phyloP scores from a whole-genome alignment of 2,113 vertebrate species.

The Bambusicola thoracicus region DNA sequence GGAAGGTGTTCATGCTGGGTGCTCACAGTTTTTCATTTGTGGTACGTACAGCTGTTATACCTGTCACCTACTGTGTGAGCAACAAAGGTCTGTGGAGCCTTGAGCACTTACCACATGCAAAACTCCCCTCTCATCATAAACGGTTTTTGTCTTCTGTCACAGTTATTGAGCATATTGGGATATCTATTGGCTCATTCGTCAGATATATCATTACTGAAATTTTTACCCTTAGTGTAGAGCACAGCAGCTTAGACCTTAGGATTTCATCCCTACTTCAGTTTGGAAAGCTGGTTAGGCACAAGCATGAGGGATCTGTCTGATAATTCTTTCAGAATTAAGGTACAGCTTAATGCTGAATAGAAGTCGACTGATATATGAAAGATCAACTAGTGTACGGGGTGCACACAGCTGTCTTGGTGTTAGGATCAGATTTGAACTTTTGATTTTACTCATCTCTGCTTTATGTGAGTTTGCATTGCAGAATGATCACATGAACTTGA shows the following conservation, averaged over 20 bases:
- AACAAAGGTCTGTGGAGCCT: rapidly evolving
- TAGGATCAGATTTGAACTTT: background rate
- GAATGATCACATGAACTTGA: background rate
- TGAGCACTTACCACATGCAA: rapidly evolving
- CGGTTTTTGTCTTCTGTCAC: background rate
- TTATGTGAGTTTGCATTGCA: rapidly evolving
- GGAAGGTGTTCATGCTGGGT: background rate
- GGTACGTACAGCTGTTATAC: rapidly evolving
- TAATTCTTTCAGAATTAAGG: background rate
- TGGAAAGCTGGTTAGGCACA: background rate
- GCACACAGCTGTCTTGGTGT: background rate
- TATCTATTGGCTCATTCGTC: background rate
- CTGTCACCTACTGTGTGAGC: background rate
- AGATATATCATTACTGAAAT: background rate
- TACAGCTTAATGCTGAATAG: background rate
- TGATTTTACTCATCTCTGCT: background rate
- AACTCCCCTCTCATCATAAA: background rate
- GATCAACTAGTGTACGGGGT: background rate
- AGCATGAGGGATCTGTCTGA: background rate
- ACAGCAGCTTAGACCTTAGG: background rate
- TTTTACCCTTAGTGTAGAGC: background rate
- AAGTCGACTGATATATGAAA: background rate
- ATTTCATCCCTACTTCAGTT: background rate
- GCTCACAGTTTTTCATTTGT: background rate
- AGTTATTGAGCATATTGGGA: background rate